Evolutionary conservation across 2,888 invertebrate genomes (phyloP), one percentile per base, ranked within the genome.

Genomic region (Choristoneura rosaceana): DNA sequence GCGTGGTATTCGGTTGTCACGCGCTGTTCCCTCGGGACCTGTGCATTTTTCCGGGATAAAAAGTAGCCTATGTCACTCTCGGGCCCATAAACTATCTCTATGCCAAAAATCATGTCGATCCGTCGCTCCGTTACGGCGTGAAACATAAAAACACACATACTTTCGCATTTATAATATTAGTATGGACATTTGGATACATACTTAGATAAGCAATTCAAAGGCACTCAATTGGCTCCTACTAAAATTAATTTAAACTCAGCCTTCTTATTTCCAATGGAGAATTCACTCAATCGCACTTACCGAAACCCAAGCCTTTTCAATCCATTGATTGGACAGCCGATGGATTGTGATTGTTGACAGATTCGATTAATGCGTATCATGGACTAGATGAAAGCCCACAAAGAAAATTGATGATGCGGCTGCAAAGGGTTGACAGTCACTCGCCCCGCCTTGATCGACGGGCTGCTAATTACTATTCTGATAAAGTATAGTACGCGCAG

Each of bases 391-490:
- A 59, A 62, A 61, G 74, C 74, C 74, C 73, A 77, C 80, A 81
- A 81, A 79, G 79, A 77, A 81, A 78, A 82, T 84, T 84, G 79
- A 85, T 81, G 84, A 81, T 77, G 77, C 75, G 64, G 76, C 74
- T 73, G 69, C 75, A 60, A 65, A 70, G 69, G 76, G 77, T 70
- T 75, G 76, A 77, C 76, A 75, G 81, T 73, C 75, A 33, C 64
- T 47, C 33, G 73, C 77, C 73, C 75, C 79, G 61, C 15, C 50
- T 25, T 85, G 85, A 86, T 86, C 75, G 85, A 84, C 81, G 74
- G 81, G 70, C 75, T 77, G 78, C 82, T 86, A 86, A 86, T 86
- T 85, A 83, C 81, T 78, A 78, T 78, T 80, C 80, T 79, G 82
- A 78, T 79, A 78, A 77, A 76, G 76, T 77, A 78, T 66, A 25